Evolutionary conservation across 2,888 invertebrate species (phyloP), one percentile per base, ranked within the genome.

Genomic region (Tipula vernalis): DNA sequence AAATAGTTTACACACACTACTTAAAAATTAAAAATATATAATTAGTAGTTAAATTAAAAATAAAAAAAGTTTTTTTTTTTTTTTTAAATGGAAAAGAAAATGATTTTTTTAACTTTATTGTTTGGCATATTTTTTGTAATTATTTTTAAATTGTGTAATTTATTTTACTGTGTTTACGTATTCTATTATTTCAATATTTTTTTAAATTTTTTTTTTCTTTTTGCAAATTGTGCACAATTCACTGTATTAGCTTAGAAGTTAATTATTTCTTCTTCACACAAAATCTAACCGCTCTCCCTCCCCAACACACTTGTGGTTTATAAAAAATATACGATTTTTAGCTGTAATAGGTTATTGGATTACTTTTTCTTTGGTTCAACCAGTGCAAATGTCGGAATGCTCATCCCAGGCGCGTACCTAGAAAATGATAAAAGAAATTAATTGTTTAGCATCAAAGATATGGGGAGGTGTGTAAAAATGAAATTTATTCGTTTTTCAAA

Each of bases 391-490:
- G 91, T 96, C 96, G 5, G 96, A 96, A 91, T 96, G 96, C 87
- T 96, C 96, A 90, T 97, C 96, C 97, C 97, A 97, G 57, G 96
- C 96, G 57, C 95, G 93, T 83, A 96, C 95, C 97, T 97, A 92
- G 0, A 93, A 92, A 88, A 89, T 87, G 88, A 87, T 87, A 86
- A 87, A 12, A 44, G 8, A 44, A 44, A 39, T 39, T 44, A 41
- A 87, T 87, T 88, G 90, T 90, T 91, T 1, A 28, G 28, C 28
- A 28, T 28, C 0, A 28, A 28, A 28, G 28, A 28, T 1, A 28
- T 28, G 28, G 28, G 28, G 28, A 0, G 28, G 28, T 28, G 28
- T 28, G 28, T n/a, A 28, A 28, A 28, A 28, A 28, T 28, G 28
- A 28, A 28, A 28, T 28, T 28, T 28, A 28, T 28, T 28, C 28